Conservation (phyloP, 2,113 vertebrate species). For the Verasper variegatus region DNA sequence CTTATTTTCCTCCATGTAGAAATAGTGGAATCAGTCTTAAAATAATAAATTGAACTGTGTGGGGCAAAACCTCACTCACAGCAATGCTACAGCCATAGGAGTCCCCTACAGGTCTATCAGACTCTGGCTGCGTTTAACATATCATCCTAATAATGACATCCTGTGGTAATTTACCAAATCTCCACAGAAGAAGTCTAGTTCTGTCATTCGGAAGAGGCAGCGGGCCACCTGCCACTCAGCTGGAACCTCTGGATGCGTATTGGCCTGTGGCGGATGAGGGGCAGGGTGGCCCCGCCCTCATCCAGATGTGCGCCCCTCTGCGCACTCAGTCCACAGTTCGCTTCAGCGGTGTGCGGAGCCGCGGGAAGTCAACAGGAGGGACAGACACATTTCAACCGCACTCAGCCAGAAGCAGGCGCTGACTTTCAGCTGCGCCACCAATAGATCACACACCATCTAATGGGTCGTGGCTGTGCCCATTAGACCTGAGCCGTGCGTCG, state of each 20-base stretch:
- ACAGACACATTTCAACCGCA: slow-evolving; percentile 12
- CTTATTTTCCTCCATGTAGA: neutral
- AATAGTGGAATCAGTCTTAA: neutral
- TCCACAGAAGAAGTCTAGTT: neutral
- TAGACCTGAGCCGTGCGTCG: slow-evolving; percentile 21
- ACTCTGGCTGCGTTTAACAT: neutral
- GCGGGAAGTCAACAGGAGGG: slow-evolving; percentile 61
- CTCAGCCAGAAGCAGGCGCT: neutral
- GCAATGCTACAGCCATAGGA: neutral
- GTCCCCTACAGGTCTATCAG: neutral
- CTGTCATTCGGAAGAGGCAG: neutral
- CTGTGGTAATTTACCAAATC: neutral
- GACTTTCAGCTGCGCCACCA: neutral
- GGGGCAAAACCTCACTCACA: neutral
- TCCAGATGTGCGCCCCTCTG: slow-evolving; percentile 75
- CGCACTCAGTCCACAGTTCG: slow-evolving; percentile 17
- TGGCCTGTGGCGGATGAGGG: slow-evolving; percentile 54
- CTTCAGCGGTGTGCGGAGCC: slow-evolving; percentile 52
- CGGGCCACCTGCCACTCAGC: slow-evolving; percentile 60
- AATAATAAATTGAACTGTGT: neutral
- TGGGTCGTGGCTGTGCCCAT: neutral
- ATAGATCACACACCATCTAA: neutral
- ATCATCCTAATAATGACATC: neutral
- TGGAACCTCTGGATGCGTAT: slow-evolving; percentile 44
- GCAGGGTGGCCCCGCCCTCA: slow-evolving; percentile 63